Evolutionary conservation across 2,797 vertebrate genomes (phyloP), one percentile per base, ranked within the genome.

Genomic region (Anas capensis): DNA sequence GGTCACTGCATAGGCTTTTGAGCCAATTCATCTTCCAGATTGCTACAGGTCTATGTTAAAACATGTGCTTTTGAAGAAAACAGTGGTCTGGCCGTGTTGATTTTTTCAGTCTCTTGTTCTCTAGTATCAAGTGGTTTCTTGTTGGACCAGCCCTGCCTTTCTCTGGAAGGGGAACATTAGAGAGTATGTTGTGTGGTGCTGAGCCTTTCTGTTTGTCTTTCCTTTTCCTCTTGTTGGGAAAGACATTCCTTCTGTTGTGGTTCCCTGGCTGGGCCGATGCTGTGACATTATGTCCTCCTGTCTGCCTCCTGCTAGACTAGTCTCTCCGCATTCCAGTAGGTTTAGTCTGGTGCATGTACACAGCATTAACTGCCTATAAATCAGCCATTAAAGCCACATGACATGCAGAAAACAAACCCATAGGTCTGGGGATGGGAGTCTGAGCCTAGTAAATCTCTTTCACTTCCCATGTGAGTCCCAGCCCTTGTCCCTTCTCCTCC

Each of bases 321-420:
- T 95, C 91, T 80, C 82, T 86, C 92, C 44, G 82, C 90, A 95
- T 96, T 95, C 94, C 95, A 86, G 71, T 73, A 94, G 92, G 18
- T 95, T 94, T 95, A 92, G 92, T 85, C 80, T 95, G 80, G 38
- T 87, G 75, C 79, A 76, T 75, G 54, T 75, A 95, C 64, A 57
- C 70, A 79, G 62, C 36, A 68, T 92, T 82, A 94, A 83, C 82
- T 70, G 78, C 21, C 54, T 60, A 34, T 71, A 93, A 94, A 92
- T 92, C 82, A 85, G 56, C 68, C 54, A 14, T 14, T 93, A 79
- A 94, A 95, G 68, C 72, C 72, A 76, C 72, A 60, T 94, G 93
- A 86, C 73, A 21, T 46, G 8, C 4, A 21, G 82, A 94, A 56
- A 14, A 3, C 48, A 86, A 95, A 68, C 82, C 62, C 91, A 82